These are phyloP conservation scores for Rambutsinella grinnellia DNA, from an alignment of 2,888 invertebrate genomes.

Conservation along the genomic window DNA sequence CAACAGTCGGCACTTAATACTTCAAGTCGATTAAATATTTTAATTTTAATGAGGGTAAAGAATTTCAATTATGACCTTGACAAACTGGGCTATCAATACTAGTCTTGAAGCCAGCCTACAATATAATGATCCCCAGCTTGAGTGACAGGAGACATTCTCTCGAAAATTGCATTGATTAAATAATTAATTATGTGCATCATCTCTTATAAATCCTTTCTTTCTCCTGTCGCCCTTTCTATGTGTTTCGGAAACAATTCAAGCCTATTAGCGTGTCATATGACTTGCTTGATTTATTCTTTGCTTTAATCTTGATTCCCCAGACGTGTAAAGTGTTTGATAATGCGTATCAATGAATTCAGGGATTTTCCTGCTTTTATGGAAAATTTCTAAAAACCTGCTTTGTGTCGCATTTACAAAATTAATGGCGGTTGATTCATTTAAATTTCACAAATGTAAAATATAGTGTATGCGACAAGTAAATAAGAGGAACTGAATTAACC, in stretches of 20 bases:
- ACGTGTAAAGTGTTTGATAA: too few species aligned
- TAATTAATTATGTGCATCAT: not conserved
- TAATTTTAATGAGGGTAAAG: not conserved
- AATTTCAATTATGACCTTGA: not conserved
- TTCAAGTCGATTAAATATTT: not conserved
- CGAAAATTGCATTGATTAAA: not conserved
- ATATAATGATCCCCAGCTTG: too few species aligned
- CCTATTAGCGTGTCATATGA: too few species aligned
- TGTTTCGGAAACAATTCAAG: too few species aligned
- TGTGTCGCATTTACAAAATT: not conserved
- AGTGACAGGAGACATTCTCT: not conserved
- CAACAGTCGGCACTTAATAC: too few species aligned
- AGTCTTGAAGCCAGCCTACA: not conserved
- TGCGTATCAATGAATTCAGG: not conserved
- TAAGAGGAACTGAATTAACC: too few species aligned
- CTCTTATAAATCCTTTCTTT: not conserved
- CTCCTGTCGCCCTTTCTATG: too few species aligned
- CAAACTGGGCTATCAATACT: not conserved
- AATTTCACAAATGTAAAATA: not conserved
- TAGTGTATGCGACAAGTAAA: too few species aligned
- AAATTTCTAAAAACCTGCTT: not conserved
- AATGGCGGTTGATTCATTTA: not conserved
- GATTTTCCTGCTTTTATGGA: not conserved
- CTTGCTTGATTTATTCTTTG: too few species aligned
- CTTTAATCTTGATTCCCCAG: too few species aligned